Conservation (phyloP, 2,113 vertebrate genomes). For the Passer montanus region DNA sequence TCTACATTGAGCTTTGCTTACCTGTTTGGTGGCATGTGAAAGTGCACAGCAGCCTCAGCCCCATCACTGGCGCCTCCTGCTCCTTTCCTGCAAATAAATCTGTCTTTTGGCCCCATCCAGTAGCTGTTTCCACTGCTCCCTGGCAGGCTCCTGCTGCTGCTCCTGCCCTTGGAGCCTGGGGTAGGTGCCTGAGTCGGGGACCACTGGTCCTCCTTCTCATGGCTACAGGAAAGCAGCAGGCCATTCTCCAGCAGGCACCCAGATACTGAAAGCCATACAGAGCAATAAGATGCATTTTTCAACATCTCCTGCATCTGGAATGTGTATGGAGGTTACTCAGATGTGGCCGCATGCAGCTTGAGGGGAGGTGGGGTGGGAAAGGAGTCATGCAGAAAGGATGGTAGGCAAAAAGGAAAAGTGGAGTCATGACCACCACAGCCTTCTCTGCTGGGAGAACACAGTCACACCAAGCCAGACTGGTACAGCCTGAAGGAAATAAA, state of each 20-base stretch:
- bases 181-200: background rate
- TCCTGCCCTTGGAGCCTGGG: background rate
- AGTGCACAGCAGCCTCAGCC: background rate
- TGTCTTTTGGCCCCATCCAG: background rate
- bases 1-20: rapidly evolving
- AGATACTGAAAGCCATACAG: background rate
- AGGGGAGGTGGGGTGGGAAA: background rate
- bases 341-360: background rate
- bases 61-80: rapidly evolving
- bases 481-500: background rate
- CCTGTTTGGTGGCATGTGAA: background rate
- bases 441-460: background rate
- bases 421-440: rapidly evolving
- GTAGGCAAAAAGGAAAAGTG: background rate
- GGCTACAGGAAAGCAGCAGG: background rate
- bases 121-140: background rate
- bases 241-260: background rate
- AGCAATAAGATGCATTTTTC: background rate
- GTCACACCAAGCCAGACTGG: background rate
- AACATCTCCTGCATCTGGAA: background rate
- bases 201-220: rapidly evolving
- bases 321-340: background rate
- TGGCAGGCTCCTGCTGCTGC: background rate
- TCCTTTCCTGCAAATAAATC: background rate
- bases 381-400: too few relatives aligned